A percentile compares a stretch with the other conserved stretches of the same genome.
Conservation (phyloP, 1,140 invertebrate genomes). For the Mamestra configurata region DNA sequence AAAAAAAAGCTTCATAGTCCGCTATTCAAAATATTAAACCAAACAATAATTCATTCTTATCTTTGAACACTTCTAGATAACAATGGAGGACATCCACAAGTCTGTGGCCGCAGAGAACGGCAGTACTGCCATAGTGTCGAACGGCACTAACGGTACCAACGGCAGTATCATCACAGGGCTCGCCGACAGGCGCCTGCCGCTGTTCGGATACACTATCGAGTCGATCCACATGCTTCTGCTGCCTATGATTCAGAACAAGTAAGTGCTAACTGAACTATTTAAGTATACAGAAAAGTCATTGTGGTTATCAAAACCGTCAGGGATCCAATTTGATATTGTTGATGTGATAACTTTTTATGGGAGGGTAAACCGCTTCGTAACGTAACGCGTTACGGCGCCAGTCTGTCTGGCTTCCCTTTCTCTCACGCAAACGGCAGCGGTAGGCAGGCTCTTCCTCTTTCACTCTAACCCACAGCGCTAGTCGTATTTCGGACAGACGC, state of each 20-base stretch:
- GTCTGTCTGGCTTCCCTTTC: no score
- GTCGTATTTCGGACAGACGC: no score
- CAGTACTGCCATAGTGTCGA: conserved; percentile 53
- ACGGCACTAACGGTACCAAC: conserved; percentile 66
- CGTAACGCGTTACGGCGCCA: no score
- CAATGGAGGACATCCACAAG: conserved; percentile 88
- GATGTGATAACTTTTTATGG: no score
- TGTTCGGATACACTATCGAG: conserved; percentile 98
- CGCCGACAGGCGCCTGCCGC: conserved; percentile 94
- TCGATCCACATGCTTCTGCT: conserved; percentile 97
- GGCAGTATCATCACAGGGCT: conserved; percentile 88
- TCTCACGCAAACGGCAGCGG: no score
- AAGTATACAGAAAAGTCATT: no score
- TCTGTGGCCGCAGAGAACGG: conserved; percentile 79
- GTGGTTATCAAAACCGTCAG: no score
- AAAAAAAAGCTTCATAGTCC: background rate
- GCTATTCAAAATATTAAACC: no score
- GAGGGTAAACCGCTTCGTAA: no score
- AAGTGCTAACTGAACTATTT: conserved; percentile 73
- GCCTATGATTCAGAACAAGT: conserved; percentile 99
- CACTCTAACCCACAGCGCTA: no score
- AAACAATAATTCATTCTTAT: no score
- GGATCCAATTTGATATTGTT: background rate
- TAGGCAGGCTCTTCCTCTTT: no score
- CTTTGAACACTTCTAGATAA: conserved; percentile 83